These are phyloP conservation scores for Eutrigla gurnardus DNA, from an alignment of 2,797 vertebrate genomes.

Conservation along the genomic window DNA sequence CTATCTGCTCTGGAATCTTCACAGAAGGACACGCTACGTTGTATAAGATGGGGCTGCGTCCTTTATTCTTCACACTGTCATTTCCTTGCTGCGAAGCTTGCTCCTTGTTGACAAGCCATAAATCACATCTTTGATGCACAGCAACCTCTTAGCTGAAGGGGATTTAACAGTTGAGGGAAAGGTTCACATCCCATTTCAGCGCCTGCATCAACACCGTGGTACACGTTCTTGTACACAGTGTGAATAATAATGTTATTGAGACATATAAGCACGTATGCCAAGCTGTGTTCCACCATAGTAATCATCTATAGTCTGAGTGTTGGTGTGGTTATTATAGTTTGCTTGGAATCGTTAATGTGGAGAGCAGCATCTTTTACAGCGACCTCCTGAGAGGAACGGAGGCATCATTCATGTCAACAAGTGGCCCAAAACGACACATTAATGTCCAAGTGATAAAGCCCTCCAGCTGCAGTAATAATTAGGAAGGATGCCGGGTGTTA, in stretches of 20 bases:
- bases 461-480: not conserved
- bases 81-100: slow-evolving; percentile 20
- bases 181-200: slow-evolving; percentile 25
- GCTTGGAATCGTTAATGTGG: not conserved
- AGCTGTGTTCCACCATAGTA: not conserved
- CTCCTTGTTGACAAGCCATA: slow-evolving; percentile 49
- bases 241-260: accelerated
- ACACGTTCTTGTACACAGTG: not conserved
- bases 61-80: slow-evolving; percentile 25
- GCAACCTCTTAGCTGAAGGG: slow-evolving; percentile 32
- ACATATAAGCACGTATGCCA: not conserved
- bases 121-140: slow-evolving; percentile 40
- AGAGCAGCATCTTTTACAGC: not conserved
- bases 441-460: not conserved
- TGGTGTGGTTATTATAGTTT: not conserved
- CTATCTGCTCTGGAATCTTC: slow-evolving; percentile 21
- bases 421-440: not conserved
- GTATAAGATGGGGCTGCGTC: slow-evolving; percentile 12
- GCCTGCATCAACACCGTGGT: not conserved
- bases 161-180: slow-evolving; percentile 22
- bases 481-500: not conserved
- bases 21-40: not conserved
- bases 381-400: too few relatives aligned
- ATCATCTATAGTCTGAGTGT: too few relatives aligned
- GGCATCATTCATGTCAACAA: not conserved